Percentiles rank a stretch among this genome's conserved stretches.
phyloP scores from a whole-genome alignment of 2,113 vertebrate species.

The Odocoileus hemionus region DNA sequence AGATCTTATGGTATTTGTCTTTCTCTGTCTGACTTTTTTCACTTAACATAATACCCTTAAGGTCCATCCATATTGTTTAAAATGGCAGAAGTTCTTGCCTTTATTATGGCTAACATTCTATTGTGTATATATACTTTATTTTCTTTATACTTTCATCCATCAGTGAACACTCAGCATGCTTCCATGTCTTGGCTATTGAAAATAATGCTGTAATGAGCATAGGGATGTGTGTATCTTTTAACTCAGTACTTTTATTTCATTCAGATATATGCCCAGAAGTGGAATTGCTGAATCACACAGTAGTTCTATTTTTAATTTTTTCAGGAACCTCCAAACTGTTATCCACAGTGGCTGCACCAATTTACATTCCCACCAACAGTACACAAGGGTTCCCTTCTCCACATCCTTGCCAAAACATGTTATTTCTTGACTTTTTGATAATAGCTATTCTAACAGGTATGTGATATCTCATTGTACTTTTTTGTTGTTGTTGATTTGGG shows the following conservation, averaged over 20 bases:
- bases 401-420: not conserved
- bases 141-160: not conserved
- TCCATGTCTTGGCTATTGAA: not conserved
- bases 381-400: not conserved
- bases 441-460: not conserved
- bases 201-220: not conserved
- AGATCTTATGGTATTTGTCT: not conserved
- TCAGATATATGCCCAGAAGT: not conserved
- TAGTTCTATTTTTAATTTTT: not conserved
- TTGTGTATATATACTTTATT: not conserved
- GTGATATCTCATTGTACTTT: not conserved
- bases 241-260: not conserved
- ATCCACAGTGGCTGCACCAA: not conserved
- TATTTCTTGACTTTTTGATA: not conserved
- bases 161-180: not conserved
- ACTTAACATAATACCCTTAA: not conserved
- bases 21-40: not conserved
- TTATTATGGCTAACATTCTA: not conserved
- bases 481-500: not conserved
- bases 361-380: not conserved
- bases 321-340: not conserved
- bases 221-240: not conserved
- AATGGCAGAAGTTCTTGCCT: not conserved
- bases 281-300: not conserved
- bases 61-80: not conserved